Evolutionary conservation across 23 tunicate genomes (phyloP).

Genomic region (Phallusia fumigata): DNA sequence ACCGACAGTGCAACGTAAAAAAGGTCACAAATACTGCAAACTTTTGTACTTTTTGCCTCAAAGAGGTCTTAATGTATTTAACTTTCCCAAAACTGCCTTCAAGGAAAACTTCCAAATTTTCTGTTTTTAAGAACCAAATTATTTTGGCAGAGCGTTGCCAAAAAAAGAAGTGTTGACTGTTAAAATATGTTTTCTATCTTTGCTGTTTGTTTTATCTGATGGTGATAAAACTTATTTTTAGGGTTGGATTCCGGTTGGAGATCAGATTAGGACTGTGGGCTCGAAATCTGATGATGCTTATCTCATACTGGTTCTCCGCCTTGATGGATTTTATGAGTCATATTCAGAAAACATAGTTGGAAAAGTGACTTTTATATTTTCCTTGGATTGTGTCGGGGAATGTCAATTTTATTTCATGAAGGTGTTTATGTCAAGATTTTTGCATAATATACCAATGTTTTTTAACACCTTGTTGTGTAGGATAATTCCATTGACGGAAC

Average conservation of each 20-base stretch:
- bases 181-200: too few relatives aligned
- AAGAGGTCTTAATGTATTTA: too few relatives aligned
- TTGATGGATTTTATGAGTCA: conserved; percentile 40
- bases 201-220: background rate
- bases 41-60: too few relatives aligned
- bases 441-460: too few relatives aligned
- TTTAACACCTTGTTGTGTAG: background rate
- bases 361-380: conserved; percentile 57
- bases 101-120: background rate
- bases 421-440: conserved; percentile 18
- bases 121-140: too few relatives aligned
- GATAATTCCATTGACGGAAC: conserved; percentile 30
- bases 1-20: background rate
- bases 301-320: conserved; percentile 45
- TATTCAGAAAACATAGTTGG: conserved; percentile 38
- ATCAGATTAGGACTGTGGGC: conserved; percentile 41
- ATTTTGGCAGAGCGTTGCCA: too few relatives aligned
- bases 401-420: conserved; percentile 84
- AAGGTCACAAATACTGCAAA: background rate
- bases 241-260: conserved; percentile 80
- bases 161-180: too few relatives aligned
- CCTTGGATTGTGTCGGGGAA: conserved; percentile 46
- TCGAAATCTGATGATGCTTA: conserved; percentile 49
- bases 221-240: background rate
- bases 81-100: background rate